phyloP scores from a whole-genome alignment of 2,888 invertebrate genomes.

The Venusia cambrica region DNA sequence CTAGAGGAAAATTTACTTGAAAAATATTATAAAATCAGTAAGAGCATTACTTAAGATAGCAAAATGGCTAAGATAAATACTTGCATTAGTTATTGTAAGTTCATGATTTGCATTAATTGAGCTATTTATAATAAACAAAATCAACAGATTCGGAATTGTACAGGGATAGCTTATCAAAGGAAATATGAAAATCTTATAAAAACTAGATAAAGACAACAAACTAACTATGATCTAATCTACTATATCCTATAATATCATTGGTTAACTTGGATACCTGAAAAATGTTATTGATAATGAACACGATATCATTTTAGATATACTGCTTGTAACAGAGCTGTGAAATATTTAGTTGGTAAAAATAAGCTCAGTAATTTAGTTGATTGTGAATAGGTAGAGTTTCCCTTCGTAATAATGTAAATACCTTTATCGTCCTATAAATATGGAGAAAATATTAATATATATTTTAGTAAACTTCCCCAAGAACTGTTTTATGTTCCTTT shows the following conservation, averaged over 20 bases:
- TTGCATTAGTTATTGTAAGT: conserved; percentile 13
- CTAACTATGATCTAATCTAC: conserved; percentile 7
- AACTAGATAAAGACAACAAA: conserved; percentile 37
- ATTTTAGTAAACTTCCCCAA: conserved; percentile 70
- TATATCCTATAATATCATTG: conserved; percentile 30
- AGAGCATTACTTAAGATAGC: neutral
- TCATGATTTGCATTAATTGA: conserved; percentile 21
- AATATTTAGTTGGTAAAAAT: conserved; percentile 48
- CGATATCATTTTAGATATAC: conserved; percentile 34
- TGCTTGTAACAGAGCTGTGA: conserved; percentile 70
- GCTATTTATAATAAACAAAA: conserved; percentile 23
- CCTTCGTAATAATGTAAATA: conserved; percentile 69
- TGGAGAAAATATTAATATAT: conserved; percentile 72
- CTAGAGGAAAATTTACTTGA: conserved; percentile 46
- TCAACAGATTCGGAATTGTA: conserved; percentile 78
- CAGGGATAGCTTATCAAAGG: conserved; percentile 71
- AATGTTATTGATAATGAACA: conserved; percentile 29
- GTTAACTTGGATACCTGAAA: conserved; percentile 44
- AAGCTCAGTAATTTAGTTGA: conserved; percentile 64
- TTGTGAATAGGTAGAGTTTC: conserved; percentile 66
- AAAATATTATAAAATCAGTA: conserved; percentile 25
- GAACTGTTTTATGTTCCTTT: conserved; percentile 79
- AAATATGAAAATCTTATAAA: conserved; percentile 13
- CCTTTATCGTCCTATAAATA: conserved; percentile 52
- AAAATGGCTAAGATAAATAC: no score